Base-by-base conservation (phyloP, 1,140 invertebrate species). In the Physella acuta region DNA sequence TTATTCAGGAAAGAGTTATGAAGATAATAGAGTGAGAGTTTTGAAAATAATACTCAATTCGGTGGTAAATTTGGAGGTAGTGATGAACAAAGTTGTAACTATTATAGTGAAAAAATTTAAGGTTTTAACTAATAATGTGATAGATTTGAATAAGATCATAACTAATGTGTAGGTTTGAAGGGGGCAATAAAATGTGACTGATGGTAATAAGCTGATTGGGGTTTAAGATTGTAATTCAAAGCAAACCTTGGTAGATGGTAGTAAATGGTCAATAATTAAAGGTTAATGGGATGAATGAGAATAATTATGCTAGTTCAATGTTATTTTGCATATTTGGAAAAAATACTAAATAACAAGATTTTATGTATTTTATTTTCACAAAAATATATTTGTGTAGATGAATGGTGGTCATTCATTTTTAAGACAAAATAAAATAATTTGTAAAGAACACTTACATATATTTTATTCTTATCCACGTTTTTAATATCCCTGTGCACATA, bases 361-460 rank as follows among this genome's bases (percentile, higher is more conserved):
- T 49, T 8, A 11, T 49, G 8, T 20, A 49, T 11, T 11, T 11
- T 20, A 8, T 49, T 8, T 11, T 49, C 39, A 11, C 8, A 11
- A 49, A 49, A 11, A 11, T 49, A 20, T 49, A 11, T 11, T 49
- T 49, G 39, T 49, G 20, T 8, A 8, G 8, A 49, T 11, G 8
- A 20, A 11, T 49, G 20, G 20, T 49, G 39, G 20, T 49, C 20
- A 49, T 8, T 8, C 8, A 8, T 49, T 49, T 49, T 49, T 49
- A 49, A 49, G 8, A 11, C 20, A 49, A 8, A 49, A 11, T 20
- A 49, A 49, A 49, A 49, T 49, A 24, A 26, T 8, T 24, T 24
- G 52, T 53, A 53, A 24, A 16, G 36, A 31, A 16, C 20, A 34
- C 56, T 58, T 58, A 58, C 56, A 20, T 58, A 58, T 1, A 58